Conservation (phyloP, 2,888 invertebrate species). For the Amblyjoppa fuscipennis region DNA sequence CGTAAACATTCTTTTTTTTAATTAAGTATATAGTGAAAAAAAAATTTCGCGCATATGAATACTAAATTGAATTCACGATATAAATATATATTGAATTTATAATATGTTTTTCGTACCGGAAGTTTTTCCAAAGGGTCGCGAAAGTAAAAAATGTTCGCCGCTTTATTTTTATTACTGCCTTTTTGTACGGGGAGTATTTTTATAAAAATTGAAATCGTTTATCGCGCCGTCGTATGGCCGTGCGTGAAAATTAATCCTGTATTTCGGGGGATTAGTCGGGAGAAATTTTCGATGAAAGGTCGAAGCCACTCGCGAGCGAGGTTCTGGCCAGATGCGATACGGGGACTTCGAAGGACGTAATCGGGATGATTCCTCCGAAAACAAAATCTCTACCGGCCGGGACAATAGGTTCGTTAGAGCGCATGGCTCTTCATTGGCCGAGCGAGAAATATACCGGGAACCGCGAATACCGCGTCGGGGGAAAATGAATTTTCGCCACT, state of each 20-base stretch:
- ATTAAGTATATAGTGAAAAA: neutral
- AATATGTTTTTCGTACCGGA: neutral
- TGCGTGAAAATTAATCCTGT: neutral
- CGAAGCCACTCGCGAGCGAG: constrained; percentile 15
- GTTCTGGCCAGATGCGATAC: constrained; percentile 70
- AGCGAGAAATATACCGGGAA: constrained; percentile 42
- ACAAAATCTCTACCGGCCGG: constrained; percentile 67
- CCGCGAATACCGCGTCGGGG: constrained; percentile 46
- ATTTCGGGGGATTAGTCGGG: neutral
- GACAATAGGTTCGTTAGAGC: constrained; percentile 79
- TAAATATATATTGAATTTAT: no score
- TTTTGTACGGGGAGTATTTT: neutral
- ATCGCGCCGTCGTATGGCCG: neutral
- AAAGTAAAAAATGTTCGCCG: neutral
- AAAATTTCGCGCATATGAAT: neutral
- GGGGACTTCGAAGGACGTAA: constrained; percentile 68
- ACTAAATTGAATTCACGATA: no score
- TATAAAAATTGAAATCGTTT: neutral
- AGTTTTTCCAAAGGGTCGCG: neutral
- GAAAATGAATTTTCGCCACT: constrained; percentile 74
- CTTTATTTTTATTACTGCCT: neutral
- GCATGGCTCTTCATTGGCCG: constrained; percentile 71
- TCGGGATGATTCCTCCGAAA: constrained; percentile 71
- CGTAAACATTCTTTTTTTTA: neutral
- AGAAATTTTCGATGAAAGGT: constrained; percentile 45